Evolutionary conservation across 2,888 invertebrate genomes (phyloP).

Genomic region (Dryadula phaetusa): DNA sequence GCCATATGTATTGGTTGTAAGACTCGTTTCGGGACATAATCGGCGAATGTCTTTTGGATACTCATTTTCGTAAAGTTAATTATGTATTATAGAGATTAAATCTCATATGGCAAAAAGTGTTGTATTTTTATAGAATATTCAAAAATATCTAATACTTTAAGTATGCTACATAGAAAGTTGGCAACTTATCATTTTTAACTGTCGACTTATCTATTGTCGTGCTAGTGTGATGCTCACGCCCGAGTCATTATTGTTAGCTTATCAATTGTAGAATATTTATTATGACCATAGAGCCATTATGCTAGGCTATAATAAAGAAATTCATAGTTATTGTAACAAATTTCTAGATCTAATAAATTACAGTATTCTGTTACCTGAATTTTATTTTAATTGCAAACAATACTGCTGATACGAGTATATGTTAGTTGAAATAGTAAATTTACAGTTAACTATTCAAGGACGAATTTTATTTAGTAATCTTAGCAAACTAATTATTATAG

Average conservation of each 20-base stretch:
- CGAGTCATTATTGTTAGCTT: slow-evolving; percentile 40
- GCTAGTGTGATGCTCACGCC: slow-evolving; percentile 6
- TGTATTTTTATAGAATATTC: neutral
- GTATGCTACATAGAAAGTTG: neutral
- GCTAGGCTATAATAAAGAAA: slow-evolving; percentile 52
- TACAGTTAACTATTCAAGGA: too few species aligned
- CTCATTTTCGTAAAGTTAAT: neutral
- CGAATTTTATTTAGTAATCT: too few species aligned
- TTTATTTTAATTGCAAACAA: too few species aligned
- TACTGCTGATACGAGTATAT: too few species aligned
- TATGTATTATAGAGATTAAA: neutral
- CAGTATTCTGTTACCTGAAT: slow-evolving; percentile 71
- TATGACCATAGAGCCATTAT: slow-evolving; percentile 31
- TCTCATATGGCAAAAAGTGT: neutral
- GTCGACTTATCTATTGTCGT: neutral
- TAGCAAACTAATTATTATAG: too few species aligned
- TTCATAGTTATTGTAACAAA: slow-evolving; percentile 66
- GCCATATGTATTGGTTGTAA: slow-evolving; percentile 9
- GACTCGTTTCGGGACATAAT: neutral
- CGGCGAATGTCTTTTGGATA: neutral
- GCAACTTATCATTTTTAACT: slow-evolving; percentile 11
- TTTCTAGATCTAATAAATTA: slow-evolving; percentile 80
- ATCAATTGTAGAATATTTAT: slow-evolving; percentile 38
- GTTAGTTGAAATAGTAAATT: too few species aligned
- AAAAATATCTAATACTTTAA: slow-evolving; percentile 3